A percentile compares a stretch with the other conserved stretches of the same genome.
Conservation (phyloP, 2,888 invertebrate species). For the Trissoscelio sp. region DNA sequence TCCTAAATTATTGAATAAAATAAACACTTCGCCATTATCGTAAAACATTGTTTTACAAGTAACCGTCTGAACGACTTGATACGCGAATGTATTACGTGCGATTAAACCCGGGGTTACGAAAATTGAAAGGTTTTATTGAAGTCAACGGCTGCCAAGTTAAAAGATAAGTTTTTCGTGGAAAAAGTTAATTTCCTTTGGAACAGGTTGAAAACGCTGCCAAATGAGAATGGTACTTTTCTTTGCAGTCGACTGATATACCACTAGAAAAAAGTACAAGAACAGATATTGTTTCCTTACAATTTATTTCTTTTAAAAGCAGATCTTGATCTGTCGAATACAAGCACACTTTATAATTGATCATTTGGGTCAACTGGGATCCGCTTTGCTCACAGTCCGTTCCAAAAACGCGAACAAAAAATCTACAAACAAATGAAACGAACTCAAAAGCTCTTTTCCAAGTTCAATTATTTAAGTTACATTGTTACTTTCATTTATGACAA, state of each 20-base stretch:
- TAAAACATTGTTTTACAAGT: constrained; percentile 34
- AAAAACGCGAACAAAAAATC: background rate
- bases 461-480: background rate
- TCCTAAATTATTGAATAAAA: constrained; percentile 32
- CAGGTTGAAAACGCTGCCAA: constrained; percentile 52
- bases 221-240: constrained; percentile 51
- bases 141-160: constrained; percentile 54
- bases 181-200: constrained; percentile 60
- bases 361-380: constrained; percentile 38
- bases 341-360: constrained; percentile 50
- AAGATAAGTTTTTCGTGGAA: constrained; percentile 52
- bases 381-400: constrained; percentile 13
- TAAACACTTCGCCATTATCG: constrained; percentile 45
- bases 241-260: constrained; percentile 38
- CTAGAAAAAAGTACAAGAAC: constrained; percentile 28
- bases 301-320: constrained; percentile 52
- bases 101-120: constrained; percentile 49
- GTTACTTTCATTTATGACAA: no score
- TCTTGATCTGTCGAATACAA: constrained; percentile 56
- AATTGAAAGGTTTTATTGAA: constrained; percentile 56
- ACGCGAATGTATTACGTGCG: constrained; percentile 39
- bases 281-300: constrained; percentile 59
- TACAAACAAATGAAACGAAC: background rate
- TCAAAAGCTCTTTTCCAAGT: background rate
- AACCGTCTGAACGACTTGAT: constrained; percentile 7